Percentiles rank a stretch among this genome's conserved stretches.
Conservation (phyloP, 2,888 invertebrate species). For the Sphaerophoria rueppellii region DNA sequence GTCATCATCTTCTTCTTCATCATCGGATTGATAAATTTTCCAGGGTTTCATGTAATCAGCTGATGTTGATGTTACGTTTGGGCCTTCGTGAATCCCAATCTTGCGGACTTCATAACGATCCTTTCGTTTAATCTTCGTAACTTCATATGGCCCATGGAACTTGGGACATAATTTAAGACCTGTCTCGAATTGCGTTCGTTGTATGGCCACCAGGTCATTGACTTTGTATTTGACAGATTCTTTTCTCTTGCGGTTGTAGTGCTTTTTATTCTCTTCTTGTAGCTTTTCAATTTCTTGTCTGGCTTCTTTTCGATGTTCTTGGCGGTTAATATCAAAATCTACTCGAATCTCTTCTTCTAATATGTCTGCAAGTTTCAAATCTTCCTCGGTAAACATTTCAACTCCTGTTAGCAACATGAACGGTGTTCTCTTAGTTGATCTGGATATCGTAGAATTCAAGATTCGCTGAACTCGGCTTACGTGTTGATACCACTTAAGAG, state of each 20-base stretch:
- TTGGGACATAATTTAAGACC: background rate
- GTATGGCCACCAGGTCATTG: background rate
- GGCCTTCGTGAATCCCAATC: conserved; percentile 11
- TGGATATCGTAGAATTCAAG: background rate
- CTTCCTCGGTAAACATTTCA: background rate
- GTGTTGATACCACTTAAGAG: background rate
- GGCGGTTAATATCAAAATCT: background rate
- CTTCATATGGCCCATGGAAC: conserved; percentile 3
- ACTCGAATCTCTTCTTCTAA: background rate
- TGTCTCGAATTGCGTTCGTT: background rate
- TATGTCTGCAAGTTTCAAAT: background rate
- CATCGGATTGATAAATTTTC: conserved; percentile 7
- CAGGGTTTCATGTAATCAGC: conserved; percentile 53
- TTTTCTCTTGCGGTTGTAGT: background rate
- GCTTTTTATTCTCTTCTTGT: background rate
- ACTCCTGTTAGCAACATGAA: conserved; percentile 6
- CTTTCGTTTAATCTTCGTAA: background rate
- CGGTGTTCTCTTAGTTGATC: conserved; percentile 8
- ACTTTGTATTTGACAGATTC: background rate
- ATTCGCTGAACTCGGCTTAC: conserved; percentile 4
- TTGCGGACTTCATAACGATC: background rate
- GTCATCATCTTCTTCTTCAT: background rate
- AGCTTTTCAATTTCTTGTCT: background rate
- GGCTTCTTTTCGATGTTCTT: background rate
- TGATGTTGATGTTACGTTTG: conserved; percentile 31